Conservation (phyloP, 2,113 vertebrate species). For the Ctenomys sociabilis region DNA sequence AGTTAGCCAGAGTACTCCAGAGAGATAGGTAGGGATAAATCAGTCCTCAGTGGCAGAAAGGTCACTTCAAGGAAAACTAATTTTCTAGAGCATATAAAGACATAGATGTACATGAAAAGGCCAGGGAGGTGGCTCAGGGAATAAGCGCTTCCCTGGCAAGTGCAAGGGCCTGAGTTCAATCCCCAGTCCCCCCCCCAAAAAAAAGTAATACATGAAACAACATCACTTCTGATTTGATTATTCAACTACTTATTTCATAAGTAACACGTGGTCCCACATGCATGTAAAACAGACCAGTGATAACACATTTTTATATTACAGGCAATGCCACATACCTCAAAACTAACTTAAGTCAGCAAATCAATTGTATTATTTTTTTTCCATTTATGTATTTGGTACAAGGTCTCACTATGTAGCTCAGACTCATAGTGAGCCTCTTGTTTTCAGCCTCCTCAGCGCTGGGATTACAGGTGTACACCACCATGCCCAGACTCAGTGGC, state of each 20-base stretch:
- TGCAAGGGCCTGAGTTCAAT: too few relatives aligned
- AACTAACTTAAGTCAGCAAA: neutral
- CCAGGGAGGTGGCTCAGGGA: too few relatives aligned
- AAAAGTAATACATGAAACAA: neutral
- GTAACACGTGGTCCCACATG: neutral
- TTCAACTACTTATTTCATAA: neutral
- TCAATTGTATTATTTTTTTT: neutral
- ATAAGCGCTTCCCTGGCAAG: too few relatives aligned
- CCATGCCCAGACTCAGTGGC: too few relatives aligned
- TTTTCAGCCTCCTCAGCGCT: too few relatives aligned
- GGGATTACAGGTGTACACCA: too few relatives aligned
- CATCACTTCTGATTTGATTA: neutral
- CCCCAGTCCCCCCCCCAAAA: too few relatives aligned
- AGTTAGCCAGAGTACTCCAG: neutral
- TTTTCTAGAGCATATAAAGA: neutral
- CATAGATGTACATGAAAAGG: too few relatives aligned
- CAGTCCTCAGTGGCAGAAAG: neutral
- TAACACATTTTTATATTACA: neutral
- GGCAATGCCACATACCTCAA: neutral
- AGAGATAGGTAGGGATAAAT: neutral
- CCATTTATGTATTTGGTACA: too few relatives aligned
- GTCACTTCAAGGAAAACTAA: neutral
- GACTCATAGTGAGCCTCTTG: too few relatives aligned
- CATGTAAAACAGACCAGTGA: neutral
- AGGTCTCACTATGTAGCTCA: too few relatives aligned